Evolutionary conservation across 2,113 vertebrate genomes (phyloP).

Genomic region (Otocyon megalotis): DNA sequence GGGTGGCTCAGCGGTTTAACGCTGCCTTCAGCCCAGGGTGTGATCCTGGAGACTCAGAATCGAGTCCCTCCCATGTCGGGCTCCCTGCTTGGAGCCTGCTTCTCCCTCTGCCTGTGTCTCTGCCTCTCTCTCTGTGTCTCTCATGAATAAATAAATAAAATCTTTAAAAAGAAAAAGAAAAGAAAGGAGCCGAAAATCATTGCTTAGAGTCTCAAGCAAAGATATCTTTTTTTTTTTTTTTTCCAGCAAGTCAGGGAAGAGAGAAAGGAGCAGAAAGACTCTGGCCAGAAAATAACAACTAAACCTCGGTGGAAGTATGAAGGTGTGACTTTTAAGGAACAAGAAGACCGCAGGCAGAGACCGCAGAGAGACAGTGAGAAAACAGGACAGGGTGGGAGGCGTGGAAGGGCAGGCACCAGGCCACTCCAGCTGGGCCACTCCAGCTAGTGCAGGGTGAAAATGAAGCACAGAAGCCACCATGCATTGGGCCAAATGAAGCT

Average conservation of each 20-base stretch:
- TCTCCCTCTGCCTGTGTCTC: too few relatives aligned
- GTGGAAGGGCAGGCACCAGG: background rate
- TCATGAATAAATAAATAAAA: too few relatives aligned
- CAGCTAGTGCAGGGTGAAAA: background rate
- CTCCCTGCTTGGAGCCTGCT: too few relatives aligned
- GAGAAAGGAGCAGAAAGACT: background rate
- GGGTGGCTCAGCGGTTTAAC: too few relatives aligned
- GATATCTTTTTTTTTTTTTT: background rate
- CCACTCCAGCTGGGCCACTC: background rate
- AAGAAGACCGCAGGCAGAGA: background rate
- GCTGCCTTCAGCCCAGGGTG: too few relatives aligned
- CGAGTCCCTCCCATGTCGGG: too few relatives aligned
- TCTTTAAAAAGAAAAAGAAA: background rate
- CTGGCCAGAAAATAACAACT: background rate
- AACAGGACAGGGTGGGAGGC: background rate
- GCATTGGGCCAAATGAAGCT: background rate
- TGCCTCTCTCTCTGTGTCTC: too few relatives aligned
- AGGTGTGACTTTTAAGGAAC: slow-evolving; percentile 11
- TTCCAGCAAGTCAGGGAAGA: background rate
- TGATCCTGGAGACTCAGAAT: too few relatives aligned
- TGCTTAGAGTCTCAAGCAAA: background rate
- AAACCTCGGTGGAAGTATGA: background rate
- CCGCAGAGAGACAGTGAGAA: background rate
- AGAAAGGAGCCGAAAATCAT: background rate
- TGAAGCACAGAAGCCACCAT: background rate